These are phyloP conservation scores for Bombylius major DNA, from an alignment of 2,888 invertebrate genomes.

Conservation along the genomic window DNA sequence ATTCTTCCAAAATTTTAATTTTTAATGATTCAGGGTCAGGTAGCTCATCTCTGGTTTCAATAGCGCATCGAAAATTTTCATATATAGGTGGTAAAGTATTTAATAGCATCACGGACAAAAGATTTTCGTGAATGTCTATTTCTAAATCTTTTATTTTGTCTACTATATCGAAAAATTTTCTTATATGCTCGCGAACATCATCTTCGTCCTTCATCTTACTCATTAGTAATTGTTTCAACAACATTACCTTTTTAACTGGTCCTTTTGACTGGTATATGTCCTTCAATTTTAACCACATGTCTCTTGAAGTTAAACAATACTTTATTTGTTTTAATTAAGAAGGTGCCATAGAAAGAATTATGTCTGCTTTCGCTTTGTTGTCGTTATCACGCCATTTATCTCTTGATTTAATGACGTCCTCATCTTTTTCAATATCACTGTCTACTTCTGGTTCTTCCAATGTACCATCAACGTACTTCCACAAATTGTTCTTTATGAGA, in stretches of 20 bases:
- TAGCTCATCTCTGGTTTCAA: constrained; percentile 25
- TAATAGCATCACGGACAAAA: constrained; percentile 24
- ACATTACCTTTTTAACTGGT: constrained; percentile 29
- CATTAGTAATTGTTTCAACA: constrained; percentile 27
- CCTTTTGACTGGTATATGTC: constrained; percentile 28
- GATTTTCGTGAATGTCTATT: constrained; percentile 21
- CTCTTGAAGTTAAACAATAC: constrained; percentile 20
- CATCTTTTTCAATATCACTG: too few species aligned
- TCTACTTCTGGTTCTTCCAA: too few species aligned
- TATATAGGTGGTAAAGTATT: constrained; percentile 24
- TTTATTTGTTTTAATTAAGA: constrained; percentile 24
- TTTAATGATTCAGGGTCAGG: too few species aligned
- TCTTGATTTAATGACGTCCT: too few species aligned
- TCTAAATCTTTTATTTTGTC: constrained; percentile 26
- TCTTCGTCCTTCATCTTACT: constrained; percentile 24
- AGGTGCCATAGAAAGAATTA: constrained; percentile 14
- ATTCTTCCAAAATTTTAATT: too few species aligned
- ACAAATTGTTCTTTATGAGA: constrained; percentile 2
- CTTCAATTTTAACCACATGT: constrained; percentile 28
- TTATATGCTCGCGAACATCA: constrained; percentile 25
- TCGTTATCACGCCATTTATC: constrained; percentile 9
- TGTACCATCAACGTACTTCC: background rate
- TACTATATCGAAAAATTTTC: constrained; percentile 26
- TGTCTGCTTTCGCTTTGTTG: constrained; percentile 16
- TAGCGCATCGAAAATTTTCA: constrained; percentile 26